Evolutionary conservation across 1,140 invertebrate genomes (phyloP), one percentile per base, ranked within the genome.

Genomic region (Neodiprion lecontei): DNA sequence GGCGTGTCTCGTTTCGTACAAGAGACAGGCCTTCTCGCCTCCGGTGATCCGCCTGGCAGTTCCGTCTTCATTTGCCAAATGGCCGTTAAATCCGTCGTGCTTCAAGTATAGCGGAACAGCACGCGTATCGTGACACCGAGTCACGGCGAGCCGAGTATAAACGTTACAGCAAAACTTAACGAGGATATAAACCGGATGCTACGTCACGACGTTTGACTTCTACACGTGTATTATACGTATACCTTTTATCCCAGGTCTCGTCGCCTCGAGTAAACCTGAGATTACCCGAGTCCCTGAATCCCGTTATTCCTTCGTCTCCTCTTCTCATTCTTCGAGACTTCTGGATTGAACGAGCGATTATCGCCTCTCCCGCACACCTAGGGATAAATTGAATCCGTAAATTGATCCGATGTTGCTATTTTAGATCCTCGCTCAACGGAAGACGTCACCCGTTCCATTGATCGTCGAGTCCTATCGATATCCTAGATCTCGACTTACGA

Each of bases 61-160:
- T 83, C 80, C 81, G 77, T 83, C 82, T 83, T 83, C 79, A 83
- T 83, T 82, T 83, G 76, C 75, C 76, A 82, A 83, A 83, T 82
- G 79, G 81, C 75, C 77, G 82, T 79, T 82, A 83, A 83, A 83
- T 81, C 80, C 78, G 74, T 12, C 70, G 61, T 61, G n/a, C 53
- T 61, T 40, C 53, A 12, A 61, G 53, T 61, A 40, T 40, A 12
- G 53, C 5, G 53, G 53, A 61, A 40, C 5, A 40, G 28, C 1
- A 9, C 5, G 9, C 4, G 53, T 12, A 66, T 67, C 72, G 75
- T 73, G 78, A 75, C 75, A 72, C 75, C 48, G 12, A 50, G 76
- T 47, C 50, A 61, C 53, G 48, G 47, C 50, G 70, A 50, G 65
- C 66, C 70, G 75, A 71, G 67, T 61, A 7, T 28, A 48, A 69